Conservation (phyloP, 2,797 vertebrate genomes). For the Perodicticus potto region DNA sequence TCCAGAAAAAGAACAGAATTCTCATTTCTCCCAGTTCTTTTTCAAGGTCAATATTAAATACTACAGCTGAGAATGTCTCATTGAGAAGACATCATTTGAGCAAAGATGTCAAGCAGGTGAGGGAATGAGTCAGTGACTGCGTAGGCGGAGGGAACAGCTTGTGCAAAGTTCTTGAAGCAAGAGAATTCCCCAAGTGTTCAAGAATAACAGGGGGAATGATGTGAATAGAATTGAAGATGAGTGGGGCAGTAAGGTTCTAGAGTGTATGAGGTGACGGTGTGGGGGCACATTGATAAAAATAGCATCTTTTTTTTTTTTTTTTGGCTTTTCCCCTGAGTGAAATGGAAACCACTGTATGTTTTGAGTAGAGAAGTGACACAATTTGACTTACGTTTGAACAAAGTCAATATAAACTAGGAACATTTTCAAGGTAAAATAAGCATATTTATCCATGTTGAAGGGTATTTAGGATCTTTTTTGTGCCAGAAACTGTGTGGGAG, state of each 20-base stretch:
- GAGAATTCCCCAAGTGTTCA: neutral
- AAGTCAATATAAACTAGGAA: neutral
- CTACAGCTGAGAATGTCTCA: neutral
- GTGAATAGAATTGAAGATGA: neutral
- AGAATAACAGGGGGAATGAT: neutral
- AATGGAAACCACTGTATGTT: neutral
- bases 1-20: neutral
- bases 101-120: neutral
- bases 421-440: slow-evolving; percentile 30
- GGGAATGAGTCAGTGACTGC: neutral
- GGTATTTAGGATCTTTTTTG: slow-evolving; percentile 46
- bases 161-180: neutral
- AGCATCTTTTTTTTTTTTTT: neutral
- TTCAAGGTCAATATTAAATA: slow-evolving; percentile 32
- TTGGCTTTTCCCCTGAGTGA: neutral
- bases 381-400: neutral
- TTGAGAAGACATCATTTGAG: neutral
- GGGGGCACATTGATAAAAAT: neutral
- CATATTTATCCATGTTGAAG: slow-evolving; percentile 32
- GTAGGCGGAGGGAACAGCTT: neutral
- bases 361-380: neutral
- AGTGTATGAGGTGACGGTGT: neutral
- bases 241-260: neutral
- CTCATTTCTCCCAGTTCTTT: neutral
- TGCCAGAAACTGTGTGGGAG: neutral